Evolutionary conservation across 2,888 invertebrate species (phyloP), one percentile per base, ranked within the genome.

Genomic region (Pristionchus fissidentatus): DNA sequence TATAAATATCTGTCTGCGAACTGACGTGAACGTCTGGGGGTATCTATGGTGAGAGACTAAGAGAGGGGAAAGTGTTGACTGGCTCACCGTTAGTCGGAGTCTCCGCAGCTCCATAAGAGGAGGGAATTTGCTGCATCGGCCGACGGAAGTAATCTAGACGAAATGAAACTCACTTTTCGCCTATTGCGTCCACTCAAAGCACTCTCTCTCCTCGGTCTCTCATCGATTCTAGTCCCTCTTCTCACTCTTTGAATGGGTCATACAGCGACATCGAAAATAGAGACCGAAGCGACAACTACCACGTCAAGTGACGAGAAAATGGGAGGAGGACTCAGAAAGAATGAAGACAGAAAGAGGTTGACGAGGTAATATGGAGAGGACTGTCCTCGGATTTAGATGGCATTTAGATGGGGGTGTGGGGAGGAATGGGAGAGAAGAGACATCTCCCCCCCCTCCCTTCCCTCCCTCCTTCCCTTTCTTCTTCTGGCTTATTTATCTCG

Each of bases 81-180:
- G 29, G 35, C 79, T 57, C 19, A 81, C 80, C 80, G 29, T 26
- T 43, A 29, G 60, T 81, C 13, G 80, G 80, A n/a, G 80, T 81
- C 62, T 81, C 80, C 1, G 80, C 80, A 43, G 80, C 80, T 19
- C 80, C 80, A 46, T 81, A 81, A 32, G 62, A 43, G 13, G 62
- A 22, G 32, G 55, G n/a, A 4, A 57, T 19, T 5, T 43, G n/a
- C 46, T 60, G 62, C 80, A 81, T 81, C 3, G 15, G n/a, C 46
- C 32, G 75, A 77, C 38, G 49, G 43, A 46, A 22, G 66, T 13
- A 73, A 46, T 15, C 22, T 8, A 19, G 46, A 77, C 32, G 49
- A 26, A 49, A 77, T 77, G 77, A 52, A 77, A 35, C 49, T 77
- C 77, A 29, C 32, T 52, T 41, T 55, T 35, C 57, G 57, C 29